Base-by-base conservation (phyloP, 1,140 invertebrate species). In the Anastrepha obliqua region DNA sequence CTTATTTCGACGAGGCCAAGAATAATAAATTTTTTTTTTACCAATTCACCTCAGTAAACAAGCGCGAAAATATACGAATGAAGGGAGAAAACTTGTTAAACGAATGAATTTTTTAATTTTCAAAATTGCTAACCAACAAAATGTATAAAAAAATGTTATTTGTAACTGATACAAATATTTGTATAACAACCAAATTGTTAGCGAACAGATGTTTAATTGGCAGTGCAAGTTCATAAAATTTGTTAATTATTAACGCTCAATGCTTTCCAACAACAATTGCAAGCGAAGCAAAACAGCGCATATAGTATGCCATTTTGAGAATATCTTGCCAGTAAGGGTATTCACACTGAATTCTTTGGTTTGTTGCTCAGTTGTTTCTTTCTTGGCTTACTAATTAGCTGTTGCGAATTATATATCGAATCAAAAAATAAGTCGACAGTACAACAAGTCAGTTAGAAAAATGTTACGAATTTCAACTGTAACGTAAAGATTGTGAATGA, bases 91-190 rank as follows among this genome's bases (percentile, higher is more conserved):
- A 55, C 51, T 55, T 11, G 51, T 55, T 55, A 55, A 3, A 55
- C 51, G 51, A 6, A 55, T 55, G 6, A 1, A 55, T 55, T 55
- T 29, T 55, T 55, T 55, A 55, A 55, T 55, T 55, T 74, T 44
- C 15, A 74, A 74, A 74, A 74, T 44, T 6, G 6, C 3, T n/a
- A 42, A 74, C 42, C 67, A 47, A 15, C 47, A 58, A n/a, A 11
- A 81, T 81, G 47, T 3, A 17, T n/a, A 11, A 2, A n/a, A 74
- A 74, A 74, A 74, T 51, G 70, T 29, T 47, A 74, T 13, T 55
- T 51, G 74, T 81, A 81, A 58, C 74, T 11, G 74, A 81, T 81
- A 81, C 74, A 81, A 81, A 55, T 55, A 55, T 81, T 55, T 81
- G 51, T 47, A 20, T 55, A 81, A 55, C n/a, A 55, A 81, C 44